phyloP scores from a whole-genome alignment of 2,888 invertebrate genomes.

The Sesamia inferens region DNA sequence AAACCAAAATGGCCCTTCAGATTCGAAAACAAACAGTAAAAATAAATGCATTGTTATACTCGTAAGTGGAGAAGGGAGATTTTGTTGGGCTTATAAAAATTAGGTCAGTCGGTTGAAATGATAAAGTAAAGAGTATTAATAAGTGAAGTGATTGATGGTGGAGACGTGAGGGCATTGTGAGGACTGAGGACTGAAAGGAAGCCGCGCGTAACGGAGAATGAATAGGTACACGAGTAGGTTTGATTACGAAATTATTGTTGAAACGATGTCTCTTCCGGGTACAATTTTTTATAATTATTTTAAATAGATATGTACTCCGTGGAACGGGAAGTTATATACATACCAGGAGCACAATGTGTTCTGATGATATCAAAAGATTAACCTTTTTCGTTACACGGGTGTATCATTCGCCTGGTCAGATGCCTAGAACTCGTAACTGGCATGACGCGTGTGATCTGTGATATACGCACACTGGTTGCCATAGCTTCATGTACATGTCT shows the following conservation, averaged over 20 bases:
- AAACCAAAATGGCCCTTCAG: constrained; percentile 2
- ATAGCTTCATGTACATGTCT: too few species aligned
- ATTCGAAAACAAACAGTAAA: constrained; percentile 41
- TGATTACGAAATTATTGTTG: constrained; percentile 37
- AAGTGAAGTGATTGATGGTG: constrained; percentile 60
- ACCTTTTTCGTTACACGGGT: too few species aligned
- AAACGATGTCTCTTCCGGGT: neutral
- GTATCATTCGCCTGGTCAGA: too few species aligned
- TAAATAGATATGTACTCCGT: neutral
- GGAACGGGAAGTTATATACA: too few species aligned
- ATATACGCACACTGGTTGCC: too few species aligned
- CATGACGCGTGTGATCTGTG: too few species aligned
- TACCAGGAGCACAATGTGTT: too few species aligned
- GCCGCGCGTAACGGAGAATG: constrained; percentile 10
- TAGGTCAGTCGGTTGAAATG: constrained; percentile 60
- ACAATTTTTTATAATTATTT: constrained; percentile 1
- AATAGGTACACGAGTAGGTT: constrained; percentile 30
- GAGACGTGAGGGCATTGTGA: constrained; percentile 57
- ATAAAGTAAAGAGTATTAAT: constrained; percentile 62
- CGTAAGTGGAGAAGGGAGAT: constrained; percentile 11
- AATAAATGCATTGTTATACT: constrained; percentile 36
- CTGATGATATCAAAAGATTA: too few species aligned
- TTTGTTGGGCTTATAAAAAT: constrained; percentile 57
- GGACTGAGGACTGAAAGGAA: constrained; percentile 39
- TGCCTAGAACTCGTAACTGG: too few species aligned